Conservation (phyloP, 2,797 vertebrate genomes). For the Eulemur rubriventer region DNA sequence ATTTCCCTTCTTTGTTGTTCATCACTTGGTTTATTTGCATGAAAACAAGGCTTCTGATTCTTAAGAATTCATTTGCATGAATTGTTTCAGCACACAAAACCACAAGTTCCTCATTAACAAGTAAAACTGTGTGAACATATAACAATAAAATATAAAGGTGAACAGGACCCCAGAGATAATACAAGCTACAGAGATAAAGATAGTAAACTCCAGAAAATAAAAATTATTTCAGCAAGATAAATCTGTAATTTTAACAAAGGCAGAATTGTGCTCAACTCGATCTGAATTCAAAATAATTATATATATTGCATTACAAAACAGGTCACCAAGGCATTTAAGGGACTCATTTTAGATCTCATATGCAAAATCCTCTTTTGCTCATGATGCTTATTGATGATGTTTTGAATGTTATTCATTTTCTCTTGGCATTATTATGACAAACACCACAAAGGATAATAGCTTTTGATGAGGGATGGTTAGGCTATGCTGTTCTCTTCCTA, state of each 20-base stretch:
- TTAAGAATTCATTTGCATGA: slow-evolving; percentile 11
- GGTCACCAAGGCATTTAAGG: not conserved
- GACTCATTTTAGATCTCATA: not conserved
- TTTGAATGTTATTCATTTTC: not conserved
- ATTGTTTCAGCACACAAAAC: not conserved
- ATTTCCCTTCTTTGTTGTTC: not conserved
- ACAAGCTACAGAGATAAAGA: not conserved
- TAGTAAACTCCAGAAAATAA: not conserved
- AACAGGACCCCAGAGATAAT: not conserved
- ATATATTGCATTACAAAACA: not conserved
- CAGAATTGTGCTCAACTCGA: not conserved
- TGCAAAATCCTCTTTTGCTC: not conserved
- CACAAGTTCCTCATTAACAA: not conserved
- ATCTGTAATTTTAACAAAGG: not conserved
- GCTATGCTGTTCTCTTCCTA: not conserved
- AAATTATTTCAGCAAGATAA: not conserved
- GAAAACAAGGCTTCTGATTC: not conserved
- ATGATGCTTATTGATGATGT: not conserved
- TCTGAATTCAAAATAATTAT: not conserved
- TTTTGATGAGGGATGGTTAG: not conserved
- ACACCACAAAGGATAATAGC: not conserved
- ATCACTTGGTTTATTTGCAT: slow-evolving; percentile 14
- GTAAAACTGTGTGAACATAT: not conserved
- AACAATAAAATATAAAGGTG: not conserved
- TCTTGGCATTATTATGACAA: not conserved